Evolutionary conservation across 2,797 vertebrate genomes (phyloP), one percentile per base, ranked within the genome.

Genomic region (Gouania willdenowi): DNA sequence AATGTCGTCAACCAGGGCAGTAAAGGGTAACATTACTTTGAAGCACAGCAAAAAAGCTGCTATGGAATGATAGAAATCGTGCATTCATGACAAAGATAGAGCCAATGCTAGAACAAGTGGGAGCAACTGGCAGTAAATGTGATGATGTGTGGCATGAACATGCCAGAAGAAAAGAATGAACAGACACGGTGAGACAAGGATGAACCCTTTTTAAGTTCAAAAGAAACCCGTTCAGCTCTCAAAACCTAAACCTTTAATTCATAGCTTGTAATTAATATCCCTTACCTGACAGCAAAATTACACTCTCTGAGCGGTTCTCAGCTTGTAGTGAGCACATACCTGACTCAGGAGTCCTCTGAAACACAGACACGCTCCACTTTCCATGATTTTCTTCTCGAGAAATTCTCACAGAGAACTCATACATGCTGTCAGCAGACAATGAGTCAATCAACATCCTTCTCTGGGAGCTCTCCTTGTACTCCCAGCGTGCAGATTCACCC

Each of bases 321-420:
- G 12, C 22, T 25, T 11, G 15, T n/a, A 23, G 8, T 17, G 11
- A 42, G 3, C 78, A 51, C 84, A 52, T 80, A 98, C 97, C 94
- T 5, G 97, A 93, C 72, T 97, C 97, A 0, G 97, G 97, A 5
- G 96, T 99, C 79, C 97, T 89, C 35, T 99, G 97, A 71, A 94
- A 99, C 63, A 97, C 90, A 0, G 96, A 97, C 2, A 86, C 79
- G 0, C 93, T 97, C 97, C 97, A 98, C 46, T 92, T 93, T 48
- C 96, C 89, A 0, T 94, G 87, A 44, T 87, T 88, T 51, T 87
- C 89, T 30, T 86, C 90, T 40, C 94, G 87, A 26, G 92, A 88
- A 56, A 97, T 94, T 1, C 91, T 91, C 60, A 99, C 87, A 0
- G 94, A 91, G 44, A 99, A 98, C 72, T 99, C 97, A 0, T 98